Evolutionary conservation across 1,140 invertebrate species (phyloP).

Genomic region (Drosophila lacteicornis): DNA sequence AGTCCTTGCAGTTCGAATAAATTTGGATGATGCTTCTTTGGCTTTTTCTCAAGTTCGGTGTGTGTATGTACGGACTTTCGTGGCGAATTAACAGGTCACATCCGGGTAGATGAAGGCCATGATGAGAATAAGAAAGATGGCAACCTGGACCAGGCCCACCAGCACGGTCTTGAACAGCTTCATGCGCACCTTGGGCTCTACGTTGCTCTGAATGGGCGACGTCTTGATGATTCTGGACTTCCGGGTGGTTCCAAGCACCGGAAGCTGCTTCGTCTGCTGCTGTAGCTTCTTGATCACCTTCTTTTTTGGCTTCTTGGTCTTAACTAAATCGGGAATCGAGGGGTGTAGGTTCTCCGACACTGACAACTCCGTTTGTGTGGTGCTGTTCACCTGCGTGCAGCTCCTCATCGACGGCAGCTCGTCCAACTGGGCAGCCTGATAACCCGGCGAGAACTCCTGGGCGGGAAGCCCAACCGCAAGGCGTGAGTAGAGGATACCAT

Average conservation of each 20-base stretch:
- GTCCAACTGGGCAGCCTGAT: not conserved
- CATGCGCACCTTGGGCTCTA: slow-evolving; percentile 46
- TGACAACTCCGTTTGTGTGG: slow-evolving; percentile 7
- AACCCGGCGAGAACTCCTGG: no score
- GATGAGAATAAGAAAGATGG: slow-evolving; percentile 68
- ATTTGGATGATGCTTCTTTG: slow-evolving; percentile 1
- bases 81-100: slow-evolving; percentile 44
- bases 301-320: no score
- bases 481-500: not conserved
- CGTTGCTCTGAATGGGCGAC: slow-evolving; percentile 17
- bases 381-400: not conserved
- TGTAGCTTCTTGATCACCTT: no score
- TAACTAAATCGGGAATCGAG: no score
- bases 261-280: not conserved
- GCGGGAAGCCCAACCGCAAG: slow-evolving; percentile 11
- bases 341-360: no score
- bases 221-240: not conserved
- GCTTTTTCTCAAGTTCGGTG: not conserved
- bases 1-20: not conserved
- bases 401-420: not conserved
- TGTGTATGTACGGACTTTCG: not conserved
- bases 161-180: slow-evolving; percentile 67
- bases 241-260: no score
- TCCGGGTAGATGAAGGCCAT: slow-evolving; percentile 79
- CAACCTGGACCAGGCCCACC: slow-evolving; percentile 64